These are phyloP conservation scores for Catostomus latipinnis DNA, from an alignment of 2,797 vertebrate species.

Conservation along the genomic window DNA sequence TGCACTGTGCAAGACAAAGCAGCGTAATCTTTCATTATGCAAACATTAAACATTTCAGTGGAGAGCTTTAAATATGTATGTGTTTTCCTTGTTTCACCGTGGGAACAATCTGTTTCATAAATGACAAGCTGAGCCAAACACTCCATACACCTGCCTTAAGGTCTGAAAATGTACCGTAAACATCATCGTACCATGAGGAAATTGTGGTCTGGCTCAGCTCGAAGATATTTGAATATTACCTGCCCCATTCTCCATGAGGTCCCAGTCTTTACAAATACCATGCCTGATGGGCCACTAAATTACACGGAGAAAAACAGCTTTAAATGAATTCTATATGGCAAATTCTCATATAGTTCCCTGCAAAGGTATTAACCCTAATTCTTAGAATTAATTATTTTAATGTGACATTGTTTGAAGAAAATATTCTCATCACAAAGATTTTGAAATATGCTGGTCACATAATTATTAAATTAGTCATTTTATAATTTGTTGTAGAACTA, in stretches of 20 bases:
- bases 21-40: constrained; percentile 14
- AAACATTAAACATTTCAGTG: constrained; percentile 16
- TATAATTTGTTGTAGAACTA: too few relatives aligned
- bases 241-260: constrained; percentile 99
- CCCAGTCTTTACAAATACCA: constrained; percentile 97
- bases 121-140: background rate
- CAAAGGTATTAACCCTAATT: background rate
- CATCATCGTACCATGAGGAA: constrained; percentile 90
- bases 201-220: constrained; percentile 96
- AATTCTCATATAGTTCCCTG: background rate
- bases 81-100: background rate
- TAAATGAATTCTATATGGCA: background rate
- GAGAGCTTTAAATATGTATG: constrained; percentile 15
- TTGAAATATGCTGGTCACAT: too few relatives aligned
- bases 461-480: too few relatives aligned
- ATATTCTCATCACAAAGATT: too few relatives aligned
- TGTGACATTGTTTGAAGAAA: too few relatives aligned
- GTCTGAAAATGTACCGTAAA: background rate
- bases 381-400: background rate
- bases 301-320: constrained; percentile 63
- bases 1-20: background rate
- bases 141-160: background rate
- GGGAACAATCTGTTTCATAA: constrained; percentile 9
- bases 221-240: constrained; percentile 98
- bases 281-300: constrained; percentile 95